Conservation (phyloP, 2,113 vertebrate genomes). For the Ammodytes marinus region DNA sequence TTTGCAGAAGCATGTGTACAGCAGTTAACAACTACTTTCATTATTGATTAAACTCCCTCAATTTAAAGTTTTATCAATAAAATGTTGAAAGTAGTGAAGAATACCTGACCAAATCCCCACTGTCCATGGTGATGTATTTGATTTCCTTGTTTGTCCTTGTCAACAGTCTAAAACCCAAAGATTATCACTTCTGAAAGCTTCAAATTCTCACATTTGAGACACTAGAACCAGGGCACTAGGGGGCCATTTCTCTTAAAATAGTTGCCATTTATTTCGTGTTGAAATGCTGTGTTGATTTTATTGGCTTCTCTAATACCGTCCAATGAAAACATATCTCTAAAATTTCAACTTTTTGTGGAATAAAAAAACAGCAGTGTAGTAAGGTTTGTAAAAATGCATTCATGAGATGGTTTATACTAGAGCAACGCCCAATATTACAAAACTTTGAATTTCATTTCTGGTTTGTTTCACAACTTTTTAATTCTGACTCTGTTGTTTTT, state of each 20-base stretch:
- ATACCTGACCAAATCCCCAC: neutral
- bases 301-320: neutral
- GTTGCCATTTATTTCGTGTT: neutral
- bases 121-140: neutral
- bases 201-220: neutral
- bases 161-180: neutral
- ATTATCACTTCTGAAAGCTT: neutral
- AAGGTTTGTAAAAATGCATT: too few species aligned
- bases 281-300: neutral
- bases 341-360: neutral
- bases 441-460: neutral
- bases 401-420: neutral
- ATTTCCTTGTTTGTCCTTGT: neutral
- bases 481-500: constrained; percentile 30
- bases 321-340: neutral
- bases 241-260: neutral
- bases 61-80: neutral
- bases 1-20: neutral
- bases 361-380: too few species aligned
- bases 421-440: neutral
- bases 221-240: neutral
- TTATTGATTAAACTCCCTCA: too few species aligned
- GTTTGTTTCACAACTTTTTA: neutral
- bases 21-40: neutral
- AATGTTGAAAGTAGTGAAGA: neutral